phyloP scores from a whole-genome alignment of 2,888 invertebrate species.

The Synanthedon vespiformis region DNA sequence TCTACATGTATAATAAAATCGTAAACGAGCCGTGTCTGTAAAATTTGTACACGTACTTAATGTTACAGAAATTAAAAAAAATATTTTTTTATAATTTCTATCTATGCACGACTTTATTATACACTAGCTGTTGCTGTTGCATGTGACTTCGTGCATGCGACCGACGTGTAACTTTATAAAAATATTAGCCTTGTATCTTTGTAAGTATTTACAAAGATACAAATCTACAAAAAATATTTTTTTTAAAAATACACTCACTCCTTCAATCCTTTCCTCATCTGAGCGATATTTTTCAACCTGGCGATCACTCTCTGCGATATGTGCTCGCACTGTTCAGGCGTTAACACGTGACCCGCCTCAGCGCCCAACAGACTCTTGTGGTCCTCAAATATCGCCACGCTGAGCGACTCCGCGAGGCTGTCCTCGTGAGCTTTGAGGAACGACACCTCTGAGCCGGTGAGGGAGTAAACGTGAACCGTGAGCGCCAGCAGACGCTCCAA shows the following conservation, averaged over 20 bases:
- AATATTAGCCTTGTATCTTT: too few relatives aligned
- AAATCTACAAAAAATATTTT: neutral
- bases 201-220: too few relatives aligned
- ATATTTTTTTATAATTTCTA: too few relatives aligned
- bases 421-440: slow-evolving; percentile 66
- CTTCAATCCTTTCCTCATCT: slow-evolving; percentile 41
- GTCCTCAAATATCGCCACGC: slow-evolving; percentile 71
- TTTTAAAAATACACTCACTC: slow-evolving; percentile 29
- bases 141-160: too few relatives aligned
- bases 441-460: slow-evolving; percentile 69
- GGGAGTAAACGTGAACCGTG: slow-evolving; percentile 72
- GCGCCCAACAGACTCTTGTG: slow-evolving; percentile 29
- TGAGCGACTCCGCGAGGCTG: slow-evolving; percentile 53
- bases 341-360: slow-evolving; percentile 20
- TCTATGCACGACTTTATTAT: too few relatives aligned
- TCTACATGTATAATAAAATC: too few relatives aligned
- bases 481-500: slow-evolving; percentile 72
- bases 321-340: slow-evolving; percentile 37
- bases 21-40: too few relatives aligned
- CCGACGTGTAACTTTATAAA: too few relatives aligned
- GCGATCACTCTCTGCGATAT: slow-evolving; percentile 34
- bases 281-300: slow-evolving; percentile 41
- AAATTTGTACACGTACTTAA: too few relatives aligned
- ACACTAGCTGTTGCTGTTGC: too few relatives aligned
- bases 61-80: too few relatives aligned